phyloP scores from a whole-genome alignment of 2,113 vertebrate genomes.

The Merops nubicus region DNA sequence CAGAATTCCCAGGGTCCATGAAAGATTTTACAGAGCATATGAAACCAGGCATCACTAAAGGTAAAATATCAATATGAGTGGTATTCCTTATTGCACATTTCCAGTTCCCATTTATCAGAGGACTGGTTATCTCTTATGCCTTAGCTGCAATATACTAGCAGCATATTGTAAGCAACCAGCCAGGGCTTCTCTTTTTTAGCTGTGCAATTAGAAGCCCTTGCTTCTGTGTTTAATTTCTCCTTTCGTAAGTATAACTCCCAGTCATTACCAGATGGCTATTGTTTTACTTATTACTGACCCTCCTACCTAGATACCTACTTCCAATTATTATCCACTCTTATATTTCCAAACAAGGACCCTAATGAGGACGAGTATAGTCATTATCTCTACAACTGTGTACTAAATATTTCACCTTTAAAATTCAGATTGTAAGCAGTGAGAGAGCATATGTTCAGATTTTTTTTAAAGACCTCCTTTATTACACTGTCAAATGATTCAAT shows the following conservation, averaged over 20 bases:
- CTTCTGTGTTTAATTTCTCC: conserved; percentile 25
- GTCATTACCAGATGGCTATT: conserved; percentile 6
- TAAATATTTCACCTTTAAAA: conserved; percentile 8
- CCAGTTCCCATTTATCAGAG: background rate
- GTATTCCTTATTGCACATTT: background rate
- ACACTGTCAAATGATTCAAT: background rate
- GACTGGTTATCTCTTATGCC: background rate
- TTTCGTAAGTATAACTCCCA: background rate
- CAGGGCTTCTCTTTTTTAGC: background rate
- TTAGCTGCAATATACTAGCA: background rate
- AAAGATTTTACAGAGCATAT: background rate
- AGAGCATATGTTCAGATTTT: background rate
- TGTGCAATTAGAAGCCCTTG: background rate
- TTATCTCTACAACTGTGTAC: background rate
- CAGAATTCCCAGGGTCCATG: background rate
- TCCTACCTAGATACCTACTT: background rate
- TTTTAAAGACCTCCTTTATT: background rate
- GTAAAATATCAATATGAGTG: background rate
- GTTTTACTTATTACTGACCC: background rate
- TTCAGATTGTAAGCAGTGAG: background rate
- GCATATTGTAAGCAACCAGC: background rate
- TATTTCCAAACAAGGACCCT: background rate
- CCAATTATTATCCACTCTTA: background rate
- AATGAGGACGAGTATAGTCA: background rate
- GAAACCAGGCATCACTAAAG: background rate